phyloP scores from a whole-genome alignment of 2,888 invertebrate genomes.

The Diarsia dahlii region DNA sequence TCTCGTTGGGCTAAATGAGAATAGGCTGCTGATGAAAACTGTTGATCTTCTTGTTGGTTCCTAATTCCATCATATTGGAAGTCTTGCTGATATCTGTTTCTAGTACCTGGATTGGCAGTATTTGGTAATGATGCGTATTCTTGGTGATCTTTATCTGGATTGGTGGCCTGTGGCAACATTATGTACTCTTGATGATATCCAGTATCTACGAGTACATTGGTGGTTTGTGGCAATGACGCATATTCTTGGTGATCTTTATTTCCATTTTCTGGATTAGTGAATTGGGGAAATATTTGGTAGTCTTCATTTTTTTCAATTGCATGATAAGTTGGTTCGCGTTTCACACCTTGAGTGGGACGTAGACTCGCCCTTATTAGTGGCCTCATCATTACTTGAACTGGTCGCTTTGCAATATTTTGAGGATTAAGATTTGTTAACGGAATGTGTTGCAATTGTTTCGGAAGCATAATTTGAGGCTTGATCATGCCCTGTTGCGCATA shows the following conservation, averaged over 20 bases:
- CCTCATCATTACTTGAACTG: neutral
- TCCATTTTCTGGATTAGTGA: neutral
- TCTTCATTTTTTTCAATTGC: constrained; percentile 5
- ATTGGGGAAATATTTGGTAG: constrained; percentile 11
- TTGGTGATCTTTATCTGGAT: neutral
- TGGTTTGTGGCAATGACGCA: neutral
- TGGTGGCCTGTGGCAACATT: neutral
- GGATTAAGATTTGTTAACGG: neutral
- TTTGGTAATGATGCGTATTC: neutral
- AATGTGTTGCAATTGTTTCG: neutral
- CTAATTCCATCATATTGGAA: neutral
- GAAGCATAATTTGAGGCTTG: constrained; percentile 12
- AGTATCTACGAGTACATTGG: neutral
- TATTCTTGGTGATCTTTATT: neutral
- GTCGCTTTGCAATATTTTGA: constrained; percentile 1
- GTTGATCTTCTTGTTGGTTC: neutral
- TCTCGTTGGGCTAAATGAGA: neutral
- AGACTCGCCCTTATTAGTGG: neutral
- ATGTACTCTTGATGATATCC: neutral
- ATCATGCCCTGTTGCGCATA: neutral
- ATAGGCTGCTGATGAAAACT: neutral
- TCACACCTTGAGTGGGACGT: neutral
- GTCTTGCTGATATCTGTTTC: neutral
- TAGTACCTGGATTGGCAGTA: neutral
- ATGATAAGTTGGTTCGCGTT: neutral